phyloP scores from a whole-genome alignment of 2,797 vertebrate species.

The Squalus acanthias region DNA sequence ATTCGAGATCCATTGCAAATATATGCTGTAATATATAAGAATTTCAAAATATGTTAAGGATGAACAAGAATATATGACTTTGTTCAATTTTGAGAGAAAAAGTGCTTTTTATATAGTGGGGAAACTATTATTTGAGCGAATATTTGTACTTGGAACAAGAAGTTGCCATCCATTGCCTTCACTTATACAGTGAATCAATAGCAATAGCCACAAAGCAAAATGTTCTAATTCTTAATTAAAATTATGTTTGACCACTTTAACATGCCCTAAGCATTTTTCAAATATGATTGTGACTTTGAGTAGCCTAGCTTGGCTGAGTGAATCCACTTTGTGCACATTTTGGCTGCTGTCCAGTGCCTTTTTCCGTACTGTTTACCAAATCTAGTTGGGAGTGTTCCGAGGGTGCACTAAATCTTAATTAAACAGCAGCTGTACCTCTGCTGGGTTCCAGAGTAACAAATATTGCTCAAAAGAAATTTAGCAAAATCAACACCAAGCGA shows the following conservation, averaged over 20 bases:
- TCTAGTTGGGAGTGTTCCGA: conserved; percentile 46
- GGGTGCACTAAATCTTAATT: conserved; percentile 46
- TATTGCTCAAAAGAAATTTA: conserved; percentile 12
- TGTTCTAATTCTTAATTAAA: neutral
- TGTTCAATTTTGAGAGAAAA: neutral
- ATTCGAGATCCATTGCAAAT: neutral
- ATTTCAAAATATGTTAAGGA: neutral
- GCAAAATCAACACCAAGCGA: conserved; percentile 22
- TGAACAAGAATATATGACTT: neutral
- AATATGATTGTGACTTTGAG: neutral
- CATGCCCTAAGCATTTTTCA: neutral
- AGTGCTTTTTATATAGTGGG: too few species aligned
- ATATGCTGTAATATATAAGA: neutral
- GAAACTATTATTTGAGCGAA: neutral
- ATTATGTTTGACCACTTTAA: neutral
- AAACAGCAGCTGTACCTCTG: conserved; percentile 48
- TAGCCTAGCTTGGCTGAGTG: neutral
- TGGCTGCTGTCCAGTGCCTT: conserved; percentile 1
- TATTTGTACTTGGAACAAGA: neutral
- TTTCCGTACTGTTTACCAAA: conserved; percentile 40
- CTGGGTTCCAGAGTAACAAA: conserved; percentile 39
- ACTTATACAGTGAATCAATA: neutral
- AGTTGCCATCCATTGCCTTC: neutral
- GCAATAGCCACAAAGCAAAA: neutral
- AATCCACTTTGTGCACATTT: neutral